These are phyloP conservation scores for Cheiracanthium punctorium DNA, from an alignment of 2,888 invertebrate genomes.

Conservation along the genomic window DNA sequence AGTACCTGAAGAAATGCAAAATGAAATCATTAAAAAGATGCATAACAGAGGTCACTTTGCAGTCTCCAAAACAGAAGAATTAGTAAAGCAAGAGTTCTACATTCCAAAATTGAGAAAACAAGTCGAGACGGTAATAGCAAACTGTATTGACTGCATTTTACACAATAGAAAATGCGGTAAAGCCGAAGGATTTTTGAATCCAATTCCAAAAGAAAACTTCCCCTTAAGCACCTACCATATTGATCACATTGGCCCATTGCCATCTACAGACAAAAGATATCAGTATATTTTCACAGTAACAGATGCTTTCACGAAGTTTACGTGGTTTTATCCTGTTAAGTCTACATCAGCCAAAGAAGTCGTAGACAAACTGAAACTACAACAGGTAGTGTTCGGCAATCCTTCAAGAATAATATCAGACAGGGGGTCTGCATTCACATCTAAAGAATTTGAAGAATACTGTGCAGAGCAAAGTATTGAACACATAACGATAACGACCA, in stretches of 20 bases:
- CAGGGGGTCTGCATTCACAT: constrained; percentile 28
- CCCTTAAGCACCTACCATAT: background rate
- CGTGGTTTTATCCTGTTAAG: constrained; percentile 8
- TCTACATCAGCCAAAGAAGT: background rate
- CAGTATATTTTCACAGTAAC: background rate
- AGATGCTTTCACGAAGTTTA: constrained; percentile 1
- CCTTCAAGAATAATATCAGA: constrained; percentile 16
- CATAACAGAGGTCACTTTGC: constrained; percentile 19
- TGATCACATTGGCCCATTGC: background rate
- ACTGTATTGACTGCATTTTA: background rate
- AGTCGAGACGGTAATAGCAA: background rate
- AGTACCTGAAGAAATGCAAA: background rate
- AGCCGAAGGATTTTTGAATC: background rate
- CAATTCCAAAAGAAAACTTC: background rate
- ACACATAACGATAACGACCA: background rate
- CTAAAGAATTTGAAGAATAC: constrained; percentile 19
- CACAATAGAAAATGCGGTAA: background rate
- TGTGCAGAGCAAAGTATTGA: background rate
- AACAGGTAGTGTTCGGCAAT: constrained; percentile 24
- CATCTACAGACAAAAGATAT: background rate
- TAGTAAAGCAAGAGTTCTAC: background rate
- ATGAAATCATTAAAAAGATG: background rate
- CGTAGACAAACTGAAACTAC: background rate
- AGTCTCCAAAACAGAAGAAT: background rate
- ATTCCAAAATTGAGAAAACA: background rate